phyloP scores from a whole-genome alignment of 2,113 vertebrate species.

The Cavia aperea region DNA sequence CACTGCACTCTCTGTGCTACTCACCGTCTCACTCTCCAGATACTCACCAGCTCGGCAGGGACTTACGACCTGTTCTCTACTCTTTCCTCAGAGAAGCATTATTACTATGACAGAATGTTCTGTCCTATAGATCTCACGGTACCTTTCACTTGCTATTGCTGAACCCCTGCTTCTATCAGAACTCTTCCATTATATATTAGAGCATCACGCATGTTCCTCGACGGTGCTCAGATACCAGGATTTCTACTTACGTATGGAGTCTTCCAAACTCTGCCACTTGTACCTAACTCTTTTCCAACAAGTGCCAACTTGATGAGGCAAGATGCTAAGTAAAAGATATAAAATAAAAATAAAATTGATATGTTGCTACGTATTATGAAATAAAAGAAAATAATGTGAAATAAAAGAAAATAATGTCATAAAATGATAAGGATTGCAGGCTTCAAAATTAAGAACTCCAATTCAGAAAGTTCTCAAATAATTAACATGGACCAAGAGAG shows the following conservation, averaged over 20 bases:
- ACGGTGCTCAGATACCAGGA: background rate
- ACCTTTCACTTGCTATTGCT: background rate
- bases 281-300: background rate
- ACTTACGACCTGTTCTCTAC: background rate
- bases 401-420: background rate
- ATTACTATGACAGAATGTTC: constrained; percentile 6
- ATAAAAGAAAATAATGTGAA: background rate
- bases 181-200: background rate
- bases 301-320: background rate
- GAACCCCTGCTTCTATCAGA: background rate
- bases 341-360: background rate
- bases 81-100: background rate
- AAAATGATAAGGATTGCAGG: background rate
- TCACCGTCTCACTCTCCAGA: background rate
- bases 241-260: background rate
- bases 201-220: background rate
- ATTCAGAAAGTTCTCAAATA: background rate
- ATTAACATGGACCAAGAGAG: background rate
- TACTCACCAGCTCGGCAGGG: background rate
- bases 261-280: background rate
- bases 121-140: background rate
- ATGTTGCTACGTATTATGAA: background rate
- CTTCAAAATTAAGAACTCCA: background rate
- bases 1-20: background rate
- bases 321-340: background rate